Evolutionary conservation across 2,888 invertebrate genomes (phyloP), one percentile per base, ranked within the genome.

Genomic region (Stictocephala bisonia): DNA sequence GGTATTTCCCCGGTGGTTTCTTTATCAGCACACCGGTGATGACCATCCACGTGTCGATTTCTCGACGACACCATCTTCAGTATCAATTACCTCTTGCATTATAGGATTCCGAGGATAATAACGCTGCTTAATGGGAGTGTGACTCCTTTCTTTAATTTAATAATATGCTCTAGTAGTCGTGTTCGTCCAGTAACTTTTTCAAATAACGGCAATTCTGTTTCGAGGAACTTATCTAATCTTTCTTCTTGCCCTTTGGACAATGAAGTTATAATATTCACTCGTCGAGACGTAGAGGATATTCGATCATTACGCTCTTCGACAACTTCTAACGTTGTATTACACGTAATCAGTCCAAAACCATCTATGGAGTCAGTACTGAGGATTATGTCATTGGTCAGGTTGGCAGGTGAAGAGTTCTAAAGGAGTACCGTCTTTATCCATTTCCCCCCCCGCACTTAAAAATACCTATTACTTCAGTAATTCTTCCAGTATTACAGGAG

Each of bases 41-140:
- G 74, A 74, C 79, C 80, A 81, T 1, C 78, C 75, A 53, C 77
- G 77, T 11, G 74, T 72, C 1, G 78, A 77, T 4, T 77, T 78
- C 58, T 75, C 75, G 1, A 81, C 76, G 1, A 81, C 75, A 2
- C 76, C 79, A 6, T 74, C 60, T 66, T 79, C 79, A 2, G 53
- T 22, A 26, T 78, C 64, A 4, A 79, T 67, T 1, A 70, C n/a
- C 0, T n/a, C 53, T 53, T 77, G 77, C 15, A 67, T 72, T 11
- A 31, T 70, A n/a, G 75, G 73, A 29, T 68, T 48, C 71, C 71
- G 9, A 13, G 48, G 53, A n/a, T 69, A 69, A 29, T 27, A 20
- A 11, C 53, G 41, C 27, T 69, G 24, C 29, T 53, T 50, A 2
- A 69, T 50, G 3, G 50, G 69, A 3, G n/a, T n/a, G 3, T n/a